Base-by-base conservation (phyloP, 2,113 vertebrate species). In the Phyllostomus discolor region DNA sequence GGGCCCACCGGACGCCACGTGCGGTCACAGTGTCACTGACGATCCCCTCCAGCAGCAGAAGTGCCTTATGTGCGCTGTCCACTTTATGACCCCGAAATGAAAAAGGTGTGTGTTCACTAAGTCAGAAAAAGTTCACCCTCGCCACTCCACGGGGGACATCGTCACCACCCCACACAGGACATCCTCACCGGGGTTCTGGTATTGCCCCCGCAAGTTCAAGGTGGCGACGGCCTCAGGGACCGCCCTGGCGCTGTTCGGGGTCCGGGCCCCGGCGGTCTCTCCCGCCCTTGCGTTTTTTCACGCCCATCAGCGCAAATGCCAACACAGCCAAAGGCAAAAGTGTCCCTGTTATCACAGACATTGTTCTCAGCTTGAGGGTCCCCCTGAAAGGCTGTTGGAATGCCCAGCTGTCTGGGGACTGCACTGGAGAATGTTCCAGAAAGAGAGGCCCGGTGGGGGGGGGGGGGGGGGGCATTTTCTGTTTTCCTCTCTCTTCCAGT, bases 161-260 rank as follows among this genome's bases (percentile, higher is more conserved):
- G 46, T 86, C 72, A 72, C 10, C 28, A 16, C 20, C 75, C 50
- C 20, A 24, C 43, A 28, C n/a, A 64, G 78, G 15, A 59, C n/a
- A 31, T 75, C 81, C n/a, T 79, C 22, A 2, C 57, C 35, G 33
- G 12, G 33, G 59, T 31, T 83, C 67, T 43, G 31, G 5, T 24
- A 19, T 46, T 73, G 11, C 22, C 24, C 43, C n/a, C 50, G 26
- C 52, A 38, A 26, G 41, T 41, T 1, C 26, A 2, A 7, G 11
- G 12, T 24, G 12, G 10, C 26, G 14, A n/a, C 15, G 20, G n/a
- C 8, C 6, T 3, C 4, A 4, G 0, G 16, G 54, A 22, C 14
- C 0, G 1, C 20, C 2, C 20, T 1, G 11, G 24, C 15, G 8
- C 8, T 15, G 11, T 8, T 72, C 1, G 38, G 35, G 20, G 52